Evolutionary conservation across 2,113 vertebrate species (phyloP), one percentile per base, ranked within the genome.

Genomic region (Neogale vison): DNA sequence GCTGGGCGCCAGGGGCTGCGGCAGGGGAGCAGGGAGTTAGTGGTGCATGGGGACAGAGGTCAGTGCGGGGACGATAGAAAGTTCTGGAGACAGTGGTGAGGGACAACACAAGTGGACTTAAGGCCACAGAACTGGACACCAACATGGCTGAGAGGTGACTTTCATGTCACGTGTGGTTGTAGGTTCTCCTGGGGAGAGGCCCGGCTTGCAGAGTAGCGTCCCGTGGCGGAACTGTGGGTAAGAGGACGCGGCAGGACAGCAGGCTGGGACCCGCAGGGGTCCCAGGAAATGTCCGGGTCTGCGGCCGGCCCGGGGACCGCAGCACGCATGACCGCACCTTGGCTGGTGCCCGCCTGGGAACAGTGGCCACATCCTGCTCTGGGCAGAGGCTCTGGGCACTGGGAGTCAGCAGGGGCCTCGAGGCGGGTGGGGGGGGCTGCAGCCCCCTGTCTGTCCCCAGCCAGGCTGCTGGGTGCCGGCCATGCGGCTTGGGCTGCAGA

Each of bases 1-100:
- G 11, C n/a, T 1, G 5, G 69, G 14, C 0, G 7, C 9, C 5
- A 1, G 31, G 24, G 47, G 17, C n/a, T 6, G 11, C 36, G 4
- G 7, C 18, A 8, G 13, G 52, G 26, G 12, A 6, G 1, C 0
- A 3, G n/a, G 6, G 50, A 55, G 29, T 29, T 20, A 7, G 10
- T 45, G 24, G 39, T 63, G 21, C 6, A 4, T 0, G 18, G 12
- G 45, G 10, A 4, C 65, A 20, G 95, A 74, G 39, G 26, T 23
- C 29, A 4, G 42, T 59, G 5, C 26, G 21, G 24, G 42, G 42
- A 11, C 7, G 42, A 4, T 1, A 26, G 24, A 45, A 7, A 15
- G 39, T 72, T 39, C 71, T 55, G 1, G 79, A 39, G 57, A 0
- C 0, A 17, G 26, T 34, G 31, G 89, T 8, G 42, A 24, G 1